Base-by-base conservation (phyloP, 2,113 vertebrate genomes). In the Pelecanoides urinatrix region DNA sequence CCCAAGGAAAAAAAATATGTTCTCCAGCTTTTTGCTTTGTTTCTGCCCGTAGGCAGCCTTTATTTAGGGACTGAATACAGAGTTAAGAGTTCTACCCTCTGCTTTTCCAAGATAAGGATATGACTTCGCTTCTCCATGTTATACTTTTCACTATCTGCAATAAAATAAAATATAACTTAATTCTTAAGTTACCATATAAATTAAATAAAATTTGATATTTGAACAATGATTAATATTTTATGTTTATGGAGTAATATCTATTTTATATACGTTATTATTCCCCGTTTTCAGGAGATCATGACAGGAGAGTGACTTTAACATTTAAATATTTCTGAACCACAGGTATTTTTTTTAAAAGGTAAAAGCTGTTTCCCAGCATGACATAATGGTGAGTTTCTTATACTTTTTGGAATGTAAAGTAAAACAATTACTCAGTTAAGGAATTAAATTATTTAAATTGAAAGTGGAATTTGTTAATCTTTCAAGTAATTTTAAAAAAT, bases 401-500 rank as follows among this genome's bases (percentile, higher is more conserved):
- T 25, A 92, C 79, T 94, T 96, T 88, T 56, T 67, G 21, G 93
- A 91, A 68, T 84, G 21, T 89, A 89, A 91, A 45, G 8, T 93
- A 95, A 94, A 97, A 96, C 86, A 93, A 94, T 96, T 94, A 95
- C 22, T 94, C 49, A 89, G 65, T 88, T 91, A 91, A 88, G 20
- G 62, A 90, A 79, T 76, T 95, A 79, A 96, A 96, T 96, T 95
- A 96, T 96, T 96, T 87, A 96, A 95, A 58, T 68, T 89, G 42
- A 7, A 85, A 94, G 80, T 91, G 4, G 58, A 97, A 96, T 95
- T 92, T 94, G 83, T 94, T 96, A 95, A 89, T 88, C 77, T 95
- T 96, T 96, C 88, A 91, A 94, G 91, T 89, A 96, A 95, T 95
- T 91, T 95, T 75, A 17, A 53, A 85, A 95, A 94, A 94, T 97